These are phyloP conservation scores for Limanda limanda DNA, from an alignment of 2,113 vertebrate species.

Conservation along the genomic window DNA sequence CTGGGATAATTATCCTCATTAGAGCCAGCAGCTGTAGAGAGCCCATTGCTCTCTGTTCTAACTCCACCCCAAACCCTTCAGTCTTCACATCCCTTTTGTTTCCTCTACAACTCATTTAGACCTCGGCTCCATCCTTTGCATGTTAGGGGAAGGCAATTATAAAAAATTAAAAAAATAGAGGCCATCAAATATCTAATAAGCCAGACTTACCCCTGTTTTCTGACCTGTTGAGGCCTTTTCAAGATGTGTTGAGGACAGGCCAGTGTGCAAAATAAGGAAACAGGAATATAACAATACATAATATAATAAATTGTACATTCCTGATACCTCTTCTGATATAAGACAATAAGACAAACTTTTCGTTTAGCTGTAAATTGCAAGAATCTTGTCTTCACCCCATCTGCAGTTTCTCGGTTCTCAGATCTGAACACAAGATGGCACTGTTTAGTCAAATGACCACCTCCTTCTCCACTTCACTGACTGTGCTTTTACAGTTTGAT, in stretches of 20 bases:
- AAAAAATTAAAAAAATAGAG: conserved; percentile 41
- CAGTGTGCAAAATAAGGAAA: background rate
- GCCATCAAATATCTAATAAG: conserved; percentile 33
- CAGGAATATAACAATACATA: background rate
- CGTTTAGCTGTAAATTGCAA: background rate
- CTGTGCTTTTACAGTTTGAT: background rate
- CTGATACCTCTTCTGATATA: too few relatives aligned
- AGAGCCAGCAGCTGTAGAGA: conserved; percentile 95
- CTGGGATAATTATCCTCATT: conserved; percentile 98
- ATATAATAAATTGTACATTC: too few relatives aligned
- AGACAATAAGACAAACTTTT: background rate
- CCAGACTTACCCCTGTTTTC: conserved; percentile 12
- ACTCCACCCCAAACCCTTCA: conserved; percentile 79
- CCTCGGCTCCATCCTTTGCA: conserved; percentile 46
- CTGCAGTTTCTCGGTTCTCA: background rate
- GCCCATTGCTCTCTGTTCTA: conserved; percentile 89
- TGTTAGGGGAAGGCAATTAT: conserved; percentile 24
- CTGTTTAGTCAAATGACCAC: conserved; percentile 67
- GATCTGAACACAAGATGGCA: conserved; percentile 74
- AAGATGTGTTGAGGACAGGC: background rate
- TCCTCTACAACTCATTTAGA: conserved; percentile 63
- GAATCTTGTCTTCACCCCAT: background rate
- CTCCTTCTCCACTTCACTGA: background rate
- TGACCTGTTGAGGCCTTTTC: conserved; percentile 12
- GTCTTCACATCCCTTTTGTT: conserved; percentile 81